Percentiles rank a stretch among this genome's conserved stretches.
Evolutionary conservation across 1,140 invertebrate genomes (phyloP).

Genomic region (Pogonus chalceus): DNA sequence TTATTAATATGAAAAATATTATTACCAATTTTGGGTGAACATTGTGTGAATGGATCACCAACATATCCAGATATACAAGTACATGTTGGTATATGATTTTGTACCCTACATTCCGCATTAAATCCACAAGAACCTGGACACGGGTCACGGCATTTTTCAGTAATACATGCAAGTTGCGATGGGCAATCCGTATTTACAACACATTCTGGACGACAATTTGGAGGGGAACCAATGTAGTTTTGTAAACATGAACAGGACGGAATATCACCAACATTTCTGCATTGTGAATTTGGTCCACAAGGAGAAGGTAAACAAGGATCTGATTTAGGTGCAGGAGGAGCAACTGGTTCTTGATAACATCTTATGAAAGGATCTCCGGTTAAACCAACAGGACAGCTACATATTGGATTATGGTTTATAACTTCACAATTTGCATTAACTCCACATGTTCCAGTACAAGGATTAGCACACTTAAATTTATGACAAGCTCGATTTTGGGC

Average conservation of each 20-base stretch:
- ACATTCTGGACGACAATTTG: slow-evolving; percentile 70
- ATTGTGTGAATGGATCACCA: slow-evolving; percentile 61
- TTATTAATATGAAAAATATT: no score
- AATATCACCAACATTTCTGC: slow-evolving; percentile 47
- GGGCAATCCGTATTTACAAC: slow-evolving; percentile 69
- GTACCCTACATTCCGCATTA: slow-evolving; percentile 62
- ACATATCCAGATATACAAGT: slow-evolving; percentile 53
- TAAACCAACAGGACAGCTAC: slow-evolving; percentile 56
- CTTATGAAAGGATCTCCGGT: slow-evolving; percentile 63
- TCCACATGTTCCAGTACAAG: slow-evolving; percentile 59
- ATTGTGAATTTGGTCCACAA: slow-evolving; percentile 66
- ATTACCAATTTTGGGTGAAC: slow-evolving; percentile 32
- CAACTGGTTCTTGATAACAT: slow-evolving; percentile 41
- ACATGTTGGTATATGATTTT: slow-evolving; percentile 65
- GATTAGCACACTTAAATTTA: slow-evolving; percentile 60
- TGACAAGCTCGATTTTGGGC: slow-evolving; percentile 57
- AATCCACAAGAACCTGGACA: slow-evolving; percentile 70
- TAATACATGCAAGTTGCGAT: slow-evolving; percentile 64
- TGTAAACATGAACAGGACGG: slow-evolving; percentile 63
- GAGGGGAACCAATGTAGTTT: slow-evolving; percentile 67
- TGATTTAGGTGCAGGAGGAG: slow-evolving; percentile 32
- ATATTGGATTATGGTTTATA: slow-evolving; percentile 64
- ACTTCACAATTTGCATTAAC: slow-evolving; percentile 52
- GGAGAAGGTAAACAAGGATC: slow-evolving; percentile 70
- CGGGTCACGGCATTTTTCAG: slow-evolving; percentile 66